Conservation (phyloP, 37 sponge, comb jelly and placozoan species). For the Trichoplax adhaerens region DNA sequence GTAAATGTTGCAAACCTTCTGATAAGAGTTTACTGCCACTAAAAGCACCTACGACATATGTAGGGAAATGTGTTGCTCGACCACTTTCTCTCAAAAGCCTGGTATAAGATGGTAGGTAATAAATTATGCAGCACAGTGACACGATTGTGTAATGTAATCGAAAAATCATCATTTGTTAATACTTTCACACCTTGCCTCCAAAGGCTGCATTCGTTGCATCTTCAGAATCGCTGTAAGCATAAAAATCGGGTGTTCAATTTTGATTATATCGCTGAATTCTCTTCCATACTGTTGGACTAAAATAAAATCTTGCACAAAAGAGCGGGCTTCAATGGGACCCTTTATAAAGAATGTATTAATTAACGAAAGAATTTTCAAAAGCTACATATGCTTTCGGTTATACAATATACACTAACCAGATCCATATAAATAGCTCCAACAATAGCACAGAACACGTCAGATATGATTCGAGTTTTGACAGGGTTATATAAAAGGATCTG, state of each 20-base stretch:
- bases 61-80: constrained; percentile 59
- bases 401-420: background rate
- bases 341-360: constrained; percentile 12
- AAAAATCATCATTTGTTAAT: background rate
- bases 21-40: constrained; percentile 40
- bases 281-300: constrained; percentile 33
- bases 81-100: constrained; percentile 66
- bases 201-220: constrained; percentile 8
- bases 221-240: constrained; percentile 33
- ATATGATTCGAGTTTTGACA: constrained; percentile 8
- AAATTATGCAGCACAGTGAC: no score
- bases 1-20: constrained; percentile 7
- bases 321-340: constrained; percentile 39
- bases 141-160: no score
- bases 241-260: constrained; percentile 43
- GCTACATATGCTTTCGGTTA: background rate
- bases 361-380: background rate
- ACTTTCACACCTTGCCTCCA: constrained; percentile 10
- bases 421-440: constrained; percentile 32
- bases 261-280: constrained; percentile 45
- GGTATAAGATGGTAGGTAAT: background rate
- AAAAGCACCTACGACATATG: constrained; percentile 71
- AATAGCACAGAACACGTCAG: constrained; percentile 28
- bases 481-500: background rate
- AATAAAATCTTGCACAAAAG: constrained; percentile 47